A percentile compares a stretch with the other conserved stretches of the same genome.
These are phyloP conservation scores for Elgaria multicarinata DNA, from an alignment of 2,113 vertebrate genomes.

Conservation along the genomic window DNA sequence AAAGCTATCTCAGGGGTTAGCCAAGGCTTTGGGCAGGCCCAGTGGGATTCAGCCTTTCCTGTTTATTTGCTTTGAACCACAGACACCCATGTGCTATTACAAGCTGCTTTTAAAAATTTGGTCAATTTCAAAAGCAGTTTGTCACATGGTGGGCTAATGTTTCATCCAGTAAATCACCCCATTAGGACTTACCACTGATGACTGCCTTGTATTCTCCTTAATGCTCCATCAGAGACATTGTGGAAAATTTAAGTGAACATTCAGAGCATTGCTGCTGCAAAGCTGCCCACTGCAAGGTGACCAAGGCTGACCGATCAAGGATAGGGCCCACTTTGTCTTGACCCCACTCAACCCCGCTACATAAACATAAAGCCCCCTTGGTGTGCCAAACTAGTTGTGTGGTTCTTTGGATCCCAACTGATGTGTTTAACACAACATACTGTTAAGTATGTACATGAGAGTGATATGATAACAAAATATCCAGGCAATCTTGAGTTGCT, in stretches of 20 bases:
- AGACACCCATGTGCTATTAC: too few species aligned
- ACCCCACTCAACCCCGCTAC: background rate
- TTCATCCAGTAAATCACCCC: too few species aligned
- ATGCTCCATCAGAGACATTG: background rate
- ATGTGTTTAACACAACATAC: background rate
- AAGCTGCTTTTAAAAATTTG: too few species aligned
- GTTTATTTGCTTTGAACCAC: too few species aligned
- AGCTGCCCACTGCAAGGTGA: background rate
- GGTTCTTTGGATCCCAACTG: background rate
- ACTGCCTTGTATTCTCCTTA: too few species aligned
- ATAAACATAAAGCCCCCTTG: background rate
- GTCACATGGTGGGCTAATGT: too few species aligned
- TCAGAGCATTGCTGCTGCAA: background rate
- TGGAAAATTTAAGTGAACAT: background rate
- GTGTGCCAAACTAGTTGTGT: background rate
- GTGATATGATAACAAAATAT: background rate
- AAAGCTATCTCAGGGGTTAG: too few species aligned
- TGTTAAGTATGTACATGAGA: background rate
- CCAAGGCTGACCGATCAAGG: background rate
- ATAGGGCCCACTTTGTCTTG: background rate
- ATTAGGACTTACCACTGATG: too few species aligned
- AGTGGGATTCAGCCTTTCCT: too few species aligned
- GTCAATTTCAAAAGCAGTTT: too few species aligned
- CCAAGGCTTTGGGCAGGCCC: too few species aligned
- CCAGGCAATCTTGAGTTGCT: rapidly evolving